phyloP scores from a whole-genome alignment of 1,140 invertebrate genomes.

The Neodiprion pinetum region DNA sequence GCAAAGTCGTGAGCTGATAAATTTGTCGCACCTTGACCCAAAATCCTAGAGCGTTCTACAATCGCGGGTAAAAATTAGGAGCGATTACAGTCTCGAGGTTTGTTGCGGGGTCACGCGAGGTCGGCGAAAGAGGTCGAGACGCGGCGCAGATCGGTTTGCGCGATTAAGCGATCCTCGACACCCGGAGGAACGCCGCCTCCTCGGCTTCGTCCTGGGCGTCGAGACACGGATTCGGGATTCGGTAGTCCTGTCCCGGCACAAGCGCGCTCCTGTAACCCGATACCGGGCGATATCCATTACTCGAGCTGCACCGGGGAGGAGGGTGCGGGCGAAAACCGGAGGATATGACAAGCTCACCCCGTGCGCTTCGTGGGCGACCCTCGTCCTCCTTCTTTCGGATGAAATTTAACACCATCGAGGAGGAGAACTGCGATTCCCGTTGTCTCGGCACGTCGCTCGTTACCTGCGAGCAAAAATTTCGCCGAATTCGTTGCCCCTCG shows the following conservation, averaged over 20 bases:
- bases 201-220: background rate
- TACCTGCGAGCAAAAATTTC: background rate
- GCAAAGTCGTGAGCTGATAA: no score
- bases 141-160: background rate
- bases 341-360: background rate
- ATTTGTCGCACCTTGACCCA: no score
- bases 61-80: no score
- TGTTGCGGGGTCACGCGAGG: background rate
- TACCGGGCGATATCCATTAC: background rate
- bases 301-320: background rate
- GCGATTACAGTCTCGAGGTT: no score
- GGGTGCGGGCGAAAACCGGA: background rate
- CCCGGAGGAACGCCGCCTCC: background rate
- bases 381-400: background rate
- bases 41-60: no score
- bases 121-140: background rate
- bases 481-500: background rate
- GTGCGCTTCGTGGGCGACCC: background rate
- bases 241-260: slow-evolving; percentile 1
- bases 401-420: background rate
- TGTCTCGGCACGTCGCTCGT: background rate
- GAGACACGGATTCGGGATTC: slow-evolving; percentile 1
- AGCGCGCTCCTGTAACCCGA: background rate
- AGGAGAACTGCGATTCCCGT: background rate
- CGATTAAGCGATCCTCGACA: background rate